Percentiles rank a stretch among this genome's conserved stretches.
phyloP scores from a whole-genome alignment of 2,113 vertebrate species.

The Psittacula cyanocephala region DNA sequence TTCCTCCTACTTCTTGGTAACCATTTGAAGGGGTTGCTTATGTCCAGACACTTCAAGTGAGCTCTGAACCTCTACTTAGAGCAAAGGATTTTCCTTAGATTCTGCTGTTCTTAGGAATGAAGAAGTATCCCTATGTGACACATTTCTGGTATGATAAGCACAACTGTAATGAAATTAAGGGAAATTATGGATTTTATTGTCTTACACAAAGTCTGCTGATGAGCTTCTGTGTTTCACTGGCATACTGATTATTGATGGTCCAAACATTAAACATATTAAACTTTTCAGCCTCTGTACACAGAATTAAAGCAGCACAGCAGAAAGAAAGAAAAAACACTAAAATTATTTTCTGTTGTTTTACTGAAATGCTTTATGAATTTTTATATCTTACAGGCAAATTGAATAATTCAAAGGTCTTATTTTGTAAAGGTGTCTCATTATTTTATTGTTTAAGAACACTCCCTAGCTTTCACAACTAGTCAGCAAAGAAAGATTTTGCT shows the following conservation, averaged over 20 bases:
- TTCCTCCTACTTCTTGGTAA: neutral
- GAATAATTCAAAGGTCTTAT: slow-evolving; percentile 14
- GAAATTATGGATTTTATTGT: neutral
- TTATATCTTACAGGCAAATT: neutral
- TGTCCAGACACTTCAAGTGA: neutral
- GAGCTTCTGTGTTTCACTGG: neutral
- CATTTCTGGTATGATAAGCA: neutral
- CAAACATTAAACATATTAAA: neutral
- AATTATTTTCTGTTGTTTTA: neutral
- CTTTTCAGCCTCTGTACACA: neutral
- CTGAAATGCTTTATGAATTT: neutral
- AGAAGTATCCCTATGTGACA: neutral
- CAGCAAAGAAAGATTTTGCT: neutral
- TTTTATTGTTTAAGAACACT: neutral
- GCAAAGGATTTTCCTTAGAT: neutral
- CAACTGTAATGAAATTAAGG: neutral
- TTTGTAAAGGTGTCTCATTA: slow-evolving; percentile 3
- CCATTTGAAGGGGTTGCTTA: neutral
- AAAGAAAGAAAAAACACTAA: slow-evolving; percentile 19
- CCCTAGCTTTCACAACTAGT: neutral
- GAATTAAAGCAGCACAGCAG: neutral
- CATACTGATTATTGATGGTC: neutral
- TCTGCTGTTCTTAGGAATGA: neutral
- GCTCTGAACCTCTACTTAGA: neutral
- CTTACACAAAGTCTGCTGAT: neutral